Evolutionary conservation across 2,888 invertebrate genomes (phyloP).

Genomic region (Mellilla xanthometata): DNA sequence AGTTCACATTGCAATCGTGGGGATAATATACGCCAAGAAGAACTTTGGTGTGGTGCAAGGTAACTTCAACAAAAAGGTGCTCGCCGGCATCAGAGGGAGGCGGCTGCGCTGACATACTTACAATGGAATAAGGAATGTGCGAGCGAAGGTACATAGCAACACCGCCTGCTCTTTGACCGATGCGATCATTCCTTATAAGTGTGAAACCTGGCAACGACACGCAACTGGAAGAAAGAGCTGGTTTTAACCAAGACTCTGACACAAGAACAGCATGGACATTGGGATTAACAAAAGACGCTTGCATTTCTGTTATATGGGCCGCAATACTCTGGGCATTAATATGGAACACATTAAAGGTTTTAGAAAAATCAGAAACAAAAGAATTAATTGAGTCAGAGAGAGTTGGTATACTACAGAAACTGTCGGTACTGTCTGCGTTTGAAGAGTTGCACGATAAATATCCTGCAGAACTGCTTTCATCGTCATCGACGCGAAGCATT

Average conservation of each 20-base stretch:
- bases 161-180: background rate
- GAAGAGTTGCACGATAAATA: no score
- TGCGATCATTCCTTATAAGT: slow-evolving; percentile 4
- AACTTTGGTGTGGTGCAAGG: background rate
- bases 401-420: background rate
- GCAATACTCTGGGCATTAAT: background rate
- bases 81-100: slow-evolving; percentile 2
- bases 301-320: background rate
- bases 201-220: background rate
- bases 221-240: background rate
- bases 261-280: background rate
- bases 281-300: background rate
- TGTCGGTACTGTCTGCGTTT: no score
- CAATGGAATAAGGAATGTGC: background rate
- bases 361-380: background rate
- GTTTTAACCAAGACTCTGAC: no score
- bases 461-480: no score
- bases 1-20: background rate
- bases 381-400: background rate
- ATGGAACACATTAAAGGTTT: background rate
- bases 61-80: background rate
- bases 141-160: slow-evolving; percentile 5
- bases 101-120: slow-evolving; percentile 4
- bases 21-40: background rate
- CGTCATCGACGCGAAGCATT: no score